phyloP scores from a whole-genome alignment of 2,797 vertebrate genomes.

The Notolabrus celidotus region DNA sequence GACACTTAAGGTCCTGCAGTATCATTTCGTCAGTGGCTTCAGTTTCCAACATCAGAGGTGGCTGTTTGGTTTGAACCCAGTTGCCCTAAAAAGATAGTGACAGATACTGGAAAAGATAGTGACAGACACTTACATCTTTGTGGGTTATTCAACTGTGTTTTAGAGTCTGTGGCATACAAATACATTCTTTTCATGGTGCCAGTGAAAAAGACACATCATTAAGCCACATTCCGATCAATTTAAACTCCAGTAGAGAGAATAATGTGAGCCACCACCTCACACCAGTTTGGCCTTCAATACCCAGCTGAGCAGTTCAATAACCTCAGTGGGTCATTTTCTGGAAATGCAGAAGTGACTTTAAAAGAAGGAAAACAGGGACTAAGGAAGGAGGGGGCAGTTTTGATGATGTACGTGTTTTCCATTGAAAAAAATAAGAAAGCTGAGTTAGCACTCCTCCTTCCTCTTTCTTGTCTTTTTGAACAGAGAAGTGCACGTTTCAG shows the following conservation, averaged over 20 bases:
- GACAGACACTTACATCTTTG: not conserved
- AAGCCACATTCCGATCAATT: constrained; percentile 55
- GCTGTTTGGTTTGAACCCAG: constrained; percentile 10
- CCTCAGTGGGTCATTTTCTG: constrained; percentile 46
- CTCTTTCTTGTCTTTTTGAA: constrained; percentile 66
- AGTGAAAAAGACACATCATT: constrained; percentile 12
- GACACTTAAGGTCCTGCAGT: no score
- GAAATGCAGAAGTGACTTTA: constrained; percentile 68
- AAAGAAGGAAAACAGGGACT: constrained; percentile 44
- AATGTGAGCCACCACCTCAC: constrained; percentile 7
- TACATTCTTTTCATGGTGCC: not conserved
- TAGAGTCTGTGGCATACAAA: not conserved
- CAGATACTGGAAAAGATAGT: no score
- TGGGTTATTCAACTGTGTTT: constrained; percentile 11
- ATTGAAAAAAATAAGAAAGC: constrained; percentile 73
- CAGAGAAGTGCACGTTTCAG: constrained; percentile 74
- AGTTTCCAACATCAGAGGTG: no score
- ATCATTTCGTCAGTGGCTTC: no score
- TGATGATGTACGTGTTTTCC: constrained; percentile 70
- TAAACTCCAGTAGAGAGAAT: constrained; percentile 39
- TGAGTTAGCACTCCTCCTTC: constrained; percentile 77
- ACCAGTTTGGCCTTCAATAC: constrained; percentile 12
- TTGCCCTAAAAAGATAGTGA: constrained; percentile 38
- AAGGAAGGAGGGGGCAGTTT: constrained; percentile 32
- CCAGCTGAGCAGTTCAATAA: constrained; percentile 61